Conservation (phyloP, 2,888 invertebrate genomes). For the Eupeodes luniger region DNA sequence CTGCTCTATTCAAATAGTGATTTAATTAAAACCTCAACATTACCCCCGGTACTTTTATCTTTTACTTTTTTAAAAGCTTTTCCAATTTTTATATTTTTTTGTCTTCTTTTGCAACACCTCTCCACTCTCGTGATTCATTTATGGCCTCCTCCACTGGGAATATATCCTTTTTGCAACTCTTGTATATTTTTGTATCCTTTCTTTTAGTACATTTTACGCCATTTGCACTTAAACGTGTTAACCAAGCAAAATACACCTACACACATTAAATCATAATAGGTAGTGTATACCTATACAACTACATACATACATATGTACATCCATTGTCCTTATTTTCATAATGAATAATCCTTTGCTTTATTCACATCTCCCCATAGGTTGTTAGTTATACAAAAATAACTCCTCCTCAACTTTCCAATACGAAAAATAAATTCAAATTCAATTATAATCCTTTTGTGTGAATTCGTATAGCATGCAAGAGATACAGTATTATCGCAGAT, state of each 20-base stretch:
- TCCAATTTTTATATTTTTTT: neutral
- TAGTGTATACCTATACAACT: neutral
- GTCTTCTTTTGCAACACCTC: neutral
- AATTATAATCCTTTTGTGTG: constrained; percentile 64
- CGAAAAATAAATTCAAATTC: constrained; percentile 58
- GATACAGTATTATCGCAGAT: constrained; percentile 38
- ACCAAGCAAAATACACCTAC: constrained; percentile 6
- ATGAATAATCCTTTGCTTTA: constrained; percentile 5
- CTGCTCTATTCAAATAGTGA: constrained; percentile 2
- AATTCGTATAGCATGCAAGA: neutral
- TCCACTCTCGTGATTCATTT: constrained; percentile 5
- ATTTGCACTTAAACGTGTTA: constrained; percentile 22
- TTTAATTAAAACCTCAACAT: constrained; percentile 8
- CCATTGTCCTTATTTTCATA: constrained; percentile 13
- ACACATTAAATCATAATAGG: neutral
- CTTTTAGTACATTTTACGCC: constrained; percentile 15
- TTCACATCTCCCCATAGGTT: neutral
- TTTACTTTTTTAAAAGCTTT: constrained; percentile 16
- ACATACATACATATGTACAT: neutral
- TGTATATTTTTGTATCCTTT: neutral
- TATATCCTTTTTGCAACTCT: constrained; percentile 1
- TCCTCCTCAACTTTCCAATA: constrained; percentile 9
- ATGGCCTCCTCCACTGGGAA: neutral
- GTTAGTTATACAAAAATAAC: constrained; percentile 4
- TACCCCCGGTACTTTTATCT: constrained; percentile 3